Base-by-base conservation (phyloP, 2,113 vertebrate species). In the Indicator indicator region DNA sequence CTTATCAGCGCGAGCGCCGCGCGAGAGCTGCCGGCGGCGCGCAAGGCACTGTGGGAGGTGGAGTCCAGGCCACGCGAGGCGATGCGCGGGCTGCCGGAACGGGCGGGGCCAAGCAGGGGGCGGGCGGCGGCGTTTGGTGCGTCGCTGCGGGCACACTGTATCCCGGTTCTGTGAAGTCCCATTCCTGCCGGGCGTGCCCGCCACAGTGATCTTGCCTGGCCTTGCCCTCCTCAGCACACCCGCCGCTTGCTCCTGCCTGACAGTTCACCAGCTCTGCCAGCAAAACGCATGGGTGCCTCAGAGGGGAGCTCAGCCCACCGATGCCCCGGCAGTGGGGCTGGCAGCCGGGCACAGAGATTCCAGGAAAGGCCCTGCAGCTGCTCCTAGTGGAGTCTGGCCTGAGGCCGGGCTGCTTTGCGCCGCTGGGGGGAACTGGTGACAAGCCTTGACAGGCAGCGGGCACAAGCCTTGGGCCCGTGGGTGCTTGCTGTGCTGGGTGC, bases 11-110 rank as follows among this genome's bases (percentile, higher is more conserved):
- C 8, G 2, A 0, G 1, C 5, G 0, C n/a, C 46, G 46, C 94
- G 71, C 83, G 90, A 85, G 28, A 26, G 11, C 23, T 1, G 42
- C 11, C 1, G 0, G 1, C 1, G 1, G 2, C 2, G 6, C 18
- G 30, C 20, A 33, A 7, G 52, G 68, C 52, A 23, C 19, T 60
- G 72, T 10, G 91, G 94, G 88, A 54, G n/a, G 0, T 40, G 91
- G 78, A 70, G 94, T 93, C 74, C 76, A 4, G 16, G 5, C 2
- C 1, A 2, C 1, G 9, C 0, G 10, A 11, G 33, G 42, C 1
- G 17, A 7, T 4, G 24, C 0, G 42, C 42, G 48, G 48, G 48
- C 4, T 11, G 3, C 17, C 17, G 16, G 27, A 2, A 27, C 1
- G 28, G 60, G 46, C 20, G 16, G 9, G 12, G 6, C 5, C 4